These are phyloP conservation scores for Tinamus guttatus DNA, from an alignment of 2,113 vertebrate genomes.

Conservation along the genomic window DNA sequence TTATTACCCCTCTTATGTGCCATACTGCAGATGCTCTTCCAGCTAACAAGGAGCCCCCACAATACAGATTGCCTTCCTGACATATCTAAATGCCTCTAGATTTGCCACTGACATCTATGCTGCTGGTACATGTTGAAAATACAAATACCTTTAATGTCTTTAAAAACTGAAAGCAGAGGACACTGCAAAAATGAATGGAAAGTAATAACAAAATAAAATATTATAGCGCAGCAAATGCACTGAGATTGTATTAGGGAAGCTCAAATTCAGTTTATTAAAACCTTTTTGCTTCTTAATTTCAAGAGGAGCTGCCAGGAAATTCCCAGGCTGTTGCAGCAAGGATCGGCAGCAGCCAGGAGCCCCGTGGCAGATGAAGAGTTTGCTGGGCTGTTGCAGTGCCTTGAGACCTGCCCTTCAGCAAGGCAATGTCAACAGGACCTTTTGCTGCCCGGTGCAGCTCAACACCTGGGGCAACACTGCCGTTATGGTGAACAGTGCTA, in stretches of 20 bases:
- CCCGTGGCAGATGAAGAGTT: not conserved
- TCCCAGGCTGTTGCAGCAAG: not conserved
- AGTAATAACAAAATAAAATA: not conserved
- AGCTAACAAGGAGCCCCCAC: not conserved
- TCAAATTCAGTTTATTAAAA: constrained; percentile 12
- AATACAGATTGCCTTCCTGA: not conserved
- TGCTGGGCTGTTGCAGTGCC: not conserved
- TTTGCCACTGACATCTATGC: not conserved
- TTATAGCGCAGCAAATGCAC: not conserved
- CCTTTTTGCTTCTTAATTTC: not conserved
- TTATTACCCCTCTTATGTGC: not conserved
- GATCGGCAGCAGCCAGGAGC: not conserved
- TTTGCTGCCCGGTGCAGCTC: not conserved
- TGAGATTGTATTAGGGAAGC: not conserved
- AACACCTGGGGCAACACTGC: not conserved
- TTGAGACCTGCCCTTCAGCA: constrained; percentile 22
- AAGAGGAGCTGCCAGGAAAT: not conserved
- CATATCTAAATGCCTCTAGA: not conserved
- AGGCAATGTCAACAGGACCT: not conserved
- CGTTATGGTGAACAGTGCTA: not conserved
- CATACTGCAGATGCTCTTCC: not conserved
- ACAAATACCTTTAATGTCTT: not conserved
- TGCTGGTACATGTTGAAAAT: not conserved
- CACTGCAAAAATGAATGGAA: not conserved
- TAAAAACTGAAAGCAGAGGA: not conserved